Conservation (phyloP, 2,797 vertebrate species). For the Eidolon dupreanum region DNA sequence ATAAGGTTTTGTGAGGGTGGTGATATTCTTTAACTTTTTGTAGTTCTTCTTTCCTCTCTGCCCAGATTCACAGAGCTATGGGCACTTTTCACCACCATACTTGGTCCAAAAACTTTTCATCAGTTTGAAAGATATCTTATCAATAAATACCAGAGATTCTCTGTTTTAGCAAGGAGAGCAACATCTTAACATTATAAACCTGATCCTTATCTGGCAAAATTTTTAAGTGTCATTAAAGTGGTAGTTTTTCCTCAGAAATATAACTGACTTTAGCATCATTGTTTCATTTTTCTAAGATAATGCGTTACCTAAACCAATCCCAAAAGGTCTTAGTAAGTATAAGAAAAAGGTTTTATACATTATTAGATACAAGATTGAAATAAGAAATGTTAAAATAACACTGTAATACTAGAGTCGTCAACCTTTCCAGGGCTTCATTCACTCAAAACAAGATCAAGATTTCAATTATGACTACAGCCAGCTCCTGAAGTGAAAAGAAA, state of each 20-base stretch:
- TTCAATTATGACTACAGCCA: neutral
- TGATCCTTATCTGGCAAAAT: neutral
- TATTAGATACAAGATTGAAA: neutral
- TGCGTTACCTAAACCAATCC: constrained; percentile 11
- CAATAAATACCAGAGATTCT: constrained; percentile 15
- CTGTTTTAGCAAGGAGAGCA: neutral
- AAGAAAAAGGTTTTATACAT: neutral
- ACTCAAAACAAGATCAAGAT: constrained; percentile 35
- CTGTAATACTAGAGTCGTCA: neutral
- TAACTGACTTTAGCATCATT: neutral
- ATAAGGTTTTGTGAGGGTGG: neutral
- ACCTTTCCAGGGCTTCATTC: constrained; percentile 8
- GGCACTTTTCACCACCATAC: neutral
- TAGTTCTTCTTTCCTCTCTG: neutral
- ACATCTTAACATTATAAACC: neutral
- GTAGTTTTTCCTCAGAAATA: neutral
- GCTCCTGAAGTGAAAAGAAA: neutral
- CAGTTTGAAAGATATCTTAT: neutral
- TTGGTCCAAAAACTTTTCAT: neutral
- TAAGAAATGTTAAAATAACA: neutral
- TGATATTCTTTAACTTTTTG: neutral
- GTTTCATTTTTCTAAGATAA: constrained; percentile 42
- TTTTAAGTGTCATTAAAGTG: neutral
- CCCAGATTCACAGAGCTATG: neutral
- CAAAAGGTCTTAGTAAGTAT: neutral